Evolutionary conservation across 1,140 invertebrate genomes (phyloP).

Genomic region (Drosophila murphyi): DNA sequence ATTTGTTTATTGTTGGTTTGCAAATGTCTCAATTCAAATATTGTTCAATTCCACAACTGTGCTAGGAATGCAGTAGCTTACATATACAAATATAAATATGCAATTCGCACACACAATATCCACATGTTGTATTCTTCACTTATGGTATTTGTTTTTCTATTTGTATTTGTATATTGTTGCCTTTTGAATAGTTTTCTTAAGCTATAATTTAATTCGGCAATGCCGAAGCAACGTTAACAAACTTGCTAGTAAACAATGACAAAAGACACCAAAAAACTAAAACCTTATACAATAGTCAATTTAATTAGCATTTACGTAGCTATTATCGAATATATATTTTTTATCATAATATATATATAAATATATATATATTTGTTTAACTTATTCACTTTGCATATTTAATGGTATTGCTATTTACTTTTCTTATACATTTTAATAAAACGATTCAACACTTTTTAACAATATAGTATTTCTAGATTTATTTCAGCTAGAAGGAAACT

Average conservation of each 20-base stretch:
- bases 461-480: too few relatives aligned
- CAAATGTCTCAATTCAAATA: slow-evolving; percentile 64
- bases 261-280: slow-evolving; percentile 1
- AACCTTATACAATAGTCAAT: slow-evolving; percentile 44
- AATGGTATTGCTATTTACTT: neutral
- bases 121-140: slow-evolving; percentile 7
- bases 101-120: slow-evolving; percentile 36
- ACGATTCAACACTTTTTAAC: neutral
- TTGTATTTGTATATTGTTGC: neutral
- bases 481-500: too few relatives aligned
- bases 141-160: neutral
- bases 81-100: slow-evolving; percentile 53
- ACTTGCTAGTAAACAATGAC: neutral
- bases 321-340: too few relatives aligned
- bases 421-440: neutral
- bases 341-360: too few relatives aligned
- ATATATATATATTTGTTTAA: too few relatives aligned
- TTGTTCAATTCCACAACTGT: slow-evolving; percentile 80
- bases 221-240: slow-evolving; percentile 41
- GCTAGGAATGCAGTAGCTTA: slow-evolving; percentile 78
- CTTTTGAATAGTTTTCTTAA: slow-evolving; percentile 19
- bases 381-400: too few relatives aligned
- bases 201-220: slow-evolving; percentile 57
- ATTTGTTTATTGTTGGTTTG: slow-evolving; percentile 27
- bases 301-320: neutral